These are phyloP conservation scores for Kryptolebias ocellatus DNA, from an alignment of 2,797 vertebrate genomes.

Conservation along the genomic window DNA sequence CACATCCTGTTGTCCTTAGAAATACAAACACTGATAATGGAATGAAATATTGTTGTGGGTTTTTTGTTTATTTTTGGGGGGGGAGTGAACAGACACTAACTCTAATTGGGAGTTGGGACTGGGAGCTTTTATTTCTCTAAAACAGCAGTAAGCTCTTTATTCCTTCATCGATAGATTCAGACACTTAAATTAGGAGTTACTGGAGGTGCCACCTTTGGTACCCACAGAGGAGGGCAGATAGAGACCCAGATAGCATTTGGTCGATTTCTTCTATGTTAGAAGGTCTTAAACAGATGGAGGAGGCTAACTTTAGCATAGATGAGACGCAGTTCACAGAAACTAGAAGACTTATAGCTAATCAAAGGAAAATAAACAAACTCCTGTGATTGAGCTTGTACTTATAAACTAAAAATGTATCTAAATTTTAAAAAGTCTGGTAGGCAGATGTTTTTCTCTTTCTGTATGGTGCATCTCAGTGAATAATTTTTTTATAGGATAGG, in stretches of 20 bases:
- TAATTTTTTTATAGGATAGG: not conserved
- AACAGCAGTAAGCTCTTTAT: slow-evolving; percentile 28
- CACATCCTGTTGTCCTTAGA: slow-evolving; percentile 26
- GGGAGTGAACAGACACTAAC: not conserved
- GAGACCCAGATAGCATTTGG: slow-evolving; percentile 63
- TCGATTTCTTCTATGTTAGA: slow-evolving; percentile 55
- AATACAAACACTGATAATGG: slow-evolving; percentile 36
- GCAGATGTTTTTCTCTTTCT: not conserved
- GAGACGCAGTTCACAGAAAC: slow-evolving; percentile 51
- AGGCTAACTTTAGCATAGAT: slow-evolving; percentile 64
- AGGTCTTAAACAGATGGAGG: slow-evolving; percentile 62
- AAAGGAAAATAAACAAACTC: slow-evolving; percentile 23
- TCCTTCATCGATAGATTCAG: slow-evolving; percentile 25
- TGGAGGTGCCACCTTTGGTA: slow-evolving; percentile 36
- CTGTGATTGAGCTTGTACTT: not conserved
- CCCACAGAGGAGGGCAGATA: slow-evolving; percentile 39
- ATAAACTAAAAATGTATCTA: not conserved
- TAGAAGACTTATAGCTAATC: slow-evolving; percentile 25
- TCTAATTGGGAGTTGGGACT: not conserved
- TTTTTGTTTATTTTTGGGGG: not conserved
- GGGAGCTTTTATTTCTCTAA: slow-evolving; percentile 23
- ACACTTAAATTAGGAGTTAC: slow-evolving; percentile 53
- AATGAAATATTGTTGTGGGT: slow-evolving; percentile 14
- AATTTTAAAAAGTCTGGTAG: too few relatives aligned
- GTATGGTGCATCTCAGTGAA: not conserved